Percentiles rank a stretch among this genome's conserved stretches.
Conservation (phyloP, 2,888 invertebrate genomes). For the Amblyjoppa proteus region DNA sequence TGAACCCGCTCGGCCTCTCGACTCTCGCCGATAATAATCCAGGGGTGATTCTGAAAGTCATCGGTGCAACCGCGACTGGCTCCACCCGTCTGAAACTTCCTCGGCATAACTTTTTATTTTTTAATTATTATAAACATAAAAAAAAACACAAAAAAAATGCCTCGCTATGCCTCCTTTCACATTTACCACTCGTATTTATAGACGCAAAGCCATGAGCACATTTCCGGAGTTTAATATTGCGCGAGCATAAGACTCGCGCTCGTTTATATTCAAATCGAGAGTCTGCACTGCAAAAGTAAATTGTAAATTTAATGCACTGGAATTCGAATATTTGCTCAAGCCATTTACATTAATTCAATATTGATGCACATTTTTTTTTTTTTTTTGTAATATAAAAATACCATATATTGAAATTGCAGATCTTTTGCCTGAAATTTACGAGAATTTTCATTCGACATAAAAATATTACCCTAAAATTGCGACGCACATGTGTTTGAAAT, state of each 20-base stretch:
- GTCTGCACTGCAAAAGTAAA: background rate
- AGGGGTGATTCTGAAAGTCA: constrained; percentile 57
- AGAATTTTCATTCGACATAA: too few relatives aligned
- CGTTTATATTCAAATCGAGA: constrained; percentile 40
- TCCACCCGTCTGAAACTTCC: constrained; percentile 54
- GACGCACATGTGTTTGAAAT: too few relatives aligned
- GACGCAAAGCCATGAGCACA: constrained; percentile 1
- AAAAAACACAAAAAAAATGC: background rate
- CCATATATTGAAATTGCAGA: too few relatives aligned
- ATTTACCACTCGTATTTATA: constrained; percentile 30
- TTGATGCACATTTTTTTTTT: too few relatives aligned
- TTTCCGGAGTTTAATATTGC: constrained; percentile 48
- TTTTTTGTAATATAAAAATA: too few relatives aligned
- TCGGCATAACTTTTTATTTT: constrained; percentile 24
- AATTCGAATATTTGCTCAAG: too few relatives aligned
- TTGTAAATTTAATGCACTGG: too few relatives aligned
- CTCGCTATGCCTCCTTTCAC: constrained; percentile 14
- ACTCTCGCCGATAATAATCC: constrained; percentile 50
- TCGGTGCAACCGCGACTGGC: constrained; percentile 47
- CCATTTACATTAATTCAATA: too few relatives aligned
- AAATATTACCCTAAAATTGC: too few relatives aligned
- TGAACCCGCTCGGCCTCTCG: constrained; percentile 32
- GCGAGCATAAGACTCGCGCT: constrained; percentile 4
- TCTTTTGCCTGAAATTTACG: too few relatives aligned
- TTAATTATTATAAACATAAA: constrained; percentile 21